Percentiles rank a stretch among this genome's conserved stretches.
phyloP scores from a whole-genome alignment of 2,113 vertebrate genomes.

The Felis catus region DNA sequence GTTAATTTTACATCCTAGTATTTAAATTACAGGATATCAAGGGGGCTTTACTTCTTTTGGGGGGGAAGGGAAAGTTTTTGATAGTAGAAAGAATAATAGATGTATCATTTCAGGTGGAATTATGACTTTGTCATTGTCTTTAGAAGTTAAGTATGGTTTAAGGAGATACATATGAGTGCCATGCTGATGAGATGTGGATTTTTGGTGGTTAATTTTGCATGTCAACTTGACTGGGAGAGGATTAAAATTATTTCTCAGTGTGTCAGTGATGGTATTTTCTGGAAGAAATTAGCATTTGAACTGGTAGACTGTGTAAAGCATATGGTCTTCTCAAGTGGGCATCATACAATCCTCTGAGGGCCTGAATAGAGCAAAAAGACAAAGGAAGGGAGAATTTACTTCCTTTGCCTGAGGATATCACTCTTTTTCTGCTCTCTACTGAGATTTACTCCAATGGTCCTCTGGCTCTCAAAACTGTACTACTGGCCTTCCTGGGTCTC shows the following conservation, averaged over 20 bases:
- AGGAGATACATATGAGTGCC: not conserved
- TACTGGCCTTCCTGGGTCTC: not conserved
- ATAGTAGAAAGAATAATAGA: not conserved
- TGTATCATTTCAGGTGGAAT: not conserved
- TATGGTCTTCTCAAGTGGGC: not conserved
- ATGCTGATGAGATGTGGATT: not conserved
- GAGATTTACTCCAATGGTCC: not conserved
- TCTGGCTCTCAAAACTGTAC: not conserved
- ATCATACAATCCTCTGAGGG: not conserved
- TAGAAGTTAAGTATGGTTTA: not conserved
- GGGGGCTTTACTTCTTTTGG: not conserved
- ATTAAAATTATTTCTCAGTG: not conserved
- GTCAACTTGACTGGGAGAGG: not conserved
- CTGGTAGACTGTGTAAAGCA: not conserved
- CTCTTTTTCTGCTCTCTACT: not conserved
- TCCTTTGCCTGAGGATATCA: not conserved
- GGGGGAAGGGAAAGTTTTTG: not conserved
- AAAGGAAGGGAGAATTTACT: not conserved
- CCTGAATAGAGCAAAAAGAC: not conserved
- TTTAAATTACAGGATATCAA: not conserved
- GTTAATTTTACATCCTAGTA: not conserved
- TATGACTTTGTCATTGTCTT: not conserved
- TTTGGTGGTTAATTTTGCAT: not conserved
- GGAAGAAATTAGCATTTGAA: not conserved
- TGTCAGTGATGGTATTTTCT: not conserved